A percentile compares a stretch with the other conserved stretches of the same genome.
These are phyloP conservation scores for Noctuana brunneofusca DNA, from an alignment of 2,888 invertebrate species.

Conservation along the genomic window DNA sequence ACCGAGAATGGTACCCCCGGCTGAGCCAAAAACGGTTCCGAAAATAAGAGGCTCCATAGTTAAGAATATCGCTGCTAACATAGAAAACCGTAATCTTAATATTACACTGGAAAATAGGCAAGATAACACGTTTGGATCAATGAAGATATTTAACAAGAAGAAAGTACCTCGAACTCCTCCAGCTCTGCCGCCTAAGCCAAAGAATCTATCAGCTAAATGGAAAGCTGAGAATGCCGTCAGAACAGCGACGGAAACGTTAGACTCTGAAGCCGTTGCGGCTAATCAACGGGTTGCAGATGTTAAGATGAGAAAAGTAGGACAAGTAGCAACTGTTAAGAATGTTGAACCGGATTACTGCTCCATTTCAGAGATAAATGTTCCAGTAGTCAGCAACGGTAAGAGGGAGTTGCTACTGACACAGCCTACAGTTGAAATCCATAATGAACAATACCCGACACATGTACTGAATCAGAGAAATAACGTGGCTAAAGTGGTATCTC, in stretches of 20 bases:
- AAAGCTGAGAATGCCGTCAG: conserved; percentile 80
- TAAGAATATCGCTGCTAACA: conserved; percentile 77
- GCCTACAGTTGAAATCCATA: conserved; percentile 80
- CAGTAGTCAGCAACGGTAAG: conserved; percentile 83
- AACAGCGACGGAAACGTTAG: conserved; percentile 70
- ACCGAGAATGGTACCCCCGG: conserved; percentile 54
- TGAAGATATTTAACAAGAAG: conserved; percentile 77
- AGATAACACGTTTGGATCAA: conserved; percentile 67
- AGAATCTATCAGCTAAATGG: conserved; percentile 87
- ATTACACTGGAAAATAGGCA: conserved; percentile 79
- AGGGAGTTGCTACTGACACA: conserved; percentile 80
- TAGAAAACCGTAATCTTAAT: conserved; percentile 65
- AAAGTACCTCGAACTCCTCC: conserved; percentile 87
- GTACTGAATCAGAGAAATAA: conserved; percentile 68
- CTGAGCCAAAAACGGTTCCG: conserved; percentile 58
- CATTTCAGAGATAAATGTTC: conserved; percentile 88
- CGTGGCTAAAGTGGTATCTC: conserved; percentile 73
- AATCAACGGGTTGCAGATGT: conserved; percentile 83
- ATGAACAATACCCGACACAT: conserved; percentile 74
- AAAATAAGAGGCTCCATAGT: conserved; percentile 79
- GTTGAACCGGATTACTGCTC: conserved; percentile 89
- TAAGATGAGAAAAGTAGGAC: conserved; percentile 79
- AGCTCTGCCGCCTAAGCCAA: conserved; percentile 90
- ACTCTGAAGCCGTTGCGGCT: conserved; percentile 83
- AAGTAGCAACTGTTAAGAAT: conserved; percentile 74